Evolutionary conservation across 2,113 vertebrate species (phyloP).

Genomic region (Leucosticte australis): DNA sequence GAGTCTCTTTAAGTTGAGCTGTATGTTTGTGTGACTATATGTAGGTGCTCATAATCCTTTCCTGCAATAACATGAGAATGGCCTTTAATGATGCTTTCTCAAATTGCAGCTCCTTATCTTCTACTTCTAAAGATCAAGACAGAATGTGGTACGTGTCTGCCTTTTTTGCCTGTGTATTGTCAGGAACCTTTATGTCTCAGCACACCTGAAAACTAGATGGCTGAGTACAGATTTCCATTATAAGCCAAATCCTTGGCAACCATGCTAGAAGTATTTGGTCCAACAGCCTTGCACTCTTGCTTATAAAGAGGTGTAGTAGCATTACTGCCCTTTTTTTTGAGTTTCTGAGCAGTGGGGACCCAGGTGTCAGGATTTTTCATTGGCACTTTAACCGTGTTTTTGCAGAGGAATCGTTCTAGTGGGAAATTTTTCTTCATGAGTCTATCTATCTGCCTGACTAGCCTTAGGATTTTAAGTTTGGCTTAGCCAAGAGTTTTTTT

Average conservation of each 20-base stretch:
- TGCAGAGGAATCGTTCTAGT: background rate
- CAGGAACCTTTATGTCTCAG: background rate
- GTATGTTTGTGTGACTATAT: background rate
- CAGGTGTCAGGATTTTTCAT: background rate
- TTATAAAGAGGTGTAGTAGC: background rate
- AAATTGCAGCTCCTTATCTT: background rate
- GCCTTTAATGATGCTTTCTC: background rate
- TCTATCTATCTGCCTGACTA: background rate
- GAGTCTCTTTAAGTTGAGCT: background rate
- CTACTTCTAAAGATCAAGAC: background rate
- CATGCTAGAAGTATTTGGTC: background rate
- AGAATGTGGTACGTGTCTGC: background rate
- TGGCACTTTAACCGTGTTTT: background rate
- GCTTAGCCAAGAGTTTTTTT: constrained; percentile 1
- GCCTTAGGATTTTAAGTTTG: constrained; percentile 19
- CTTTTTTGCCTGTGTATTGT: background rate
- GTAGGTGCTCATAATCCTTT: background rate
- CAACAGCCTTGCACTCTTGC: background rate
- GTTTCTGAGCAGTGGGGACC: background rate
- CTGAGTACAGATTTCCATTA: background rate
- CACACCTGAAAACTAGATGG: background rate
- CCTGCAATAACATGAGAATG: background rate
- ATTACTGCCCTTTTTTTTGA: background rate
- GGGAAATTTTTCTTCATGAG: background rate
- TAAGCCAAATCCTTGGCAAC: background rate